Evolutionary conservation across 1,140 invertebrate species (phyloP).

Genomic region (Babylonia areolata): DNA sequence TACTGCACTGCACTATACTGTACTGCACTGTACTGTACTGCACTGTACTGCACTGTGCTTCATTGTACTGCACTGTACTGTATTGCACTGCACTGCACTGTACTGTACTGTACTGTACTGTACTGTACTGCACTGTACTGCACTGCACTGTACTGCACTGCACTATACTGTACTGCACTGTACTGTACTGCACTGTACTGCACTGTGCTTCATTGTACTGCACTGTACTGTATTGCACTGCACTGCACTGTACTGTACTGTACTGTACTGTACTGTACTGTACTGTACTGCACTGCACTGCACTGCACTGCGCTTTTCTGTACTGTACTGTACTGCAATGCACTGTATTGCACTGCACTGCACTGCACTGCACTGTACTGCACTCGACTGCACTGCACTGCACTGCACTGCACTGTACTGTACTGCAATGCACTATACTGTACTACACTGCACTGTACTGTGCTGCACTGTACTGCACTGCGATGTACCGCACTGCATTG

Average conservation of each 20-base stretch:
- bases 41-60: neutral
- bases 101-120: neutral
- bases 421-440: no score
- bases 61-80: neutral
- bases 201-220: neutral
- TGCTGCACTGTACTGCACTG: no score
- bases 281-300: neutral
- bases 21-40: neutral
- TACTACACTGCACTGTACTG: no score
- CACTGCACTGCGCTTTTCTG: neutral
- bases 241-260: neutral
- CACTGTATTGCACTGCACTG: neutral
- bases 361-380: neutral
- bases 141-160: neutral
- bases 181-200: neutral
- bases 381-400: neutral
- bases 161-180: constrained; percentile 9
- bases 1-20: neutral
- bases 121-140: neutral
- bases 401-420: neutral
- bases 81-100: neutral
- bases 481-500: no score
- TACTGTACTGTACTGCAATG: neutral
- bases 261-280: neutral
- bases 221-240: neutral